Base-by-base conservation (phyloP, 2,113 vertebrate species). In the Tetrax tetrax region DNA sequence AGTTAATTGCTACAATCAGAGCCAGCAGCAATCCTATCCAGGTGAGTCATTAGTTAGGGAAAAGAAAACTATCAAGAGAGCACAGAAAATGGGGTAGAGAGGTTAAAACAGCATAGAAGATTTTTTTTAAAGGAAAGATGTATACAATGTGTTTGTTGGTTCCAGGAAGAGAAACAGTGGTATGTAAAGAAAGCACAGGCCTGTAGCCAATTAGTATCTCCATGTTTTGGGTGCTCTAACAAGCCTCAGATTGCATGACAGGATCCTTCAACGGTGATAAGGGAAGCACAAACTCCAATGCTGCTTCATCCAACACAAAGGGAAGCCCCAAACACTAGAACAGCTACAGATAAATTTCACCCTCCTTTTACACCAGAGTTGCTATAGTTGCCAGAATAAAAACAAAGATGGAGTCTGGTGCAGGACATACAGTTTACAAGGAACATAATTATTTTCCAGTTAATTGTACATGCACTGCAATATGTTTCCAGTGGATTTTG, bases 1-100 rank as follows among this genome's bases (percentile, higher is more conserved):
- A 84, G 60, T 95, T 98, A 98, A 98, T 97, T 96, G 95, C 95
- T 71, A 10, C 95, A 95, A 94, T 85, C 93, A 97, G 94, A 97
- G 95, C 93, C 90, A 63, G 87, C 54, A 22, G 97, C 97, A 96
- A 88, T 88, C 82, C 84, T 77, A 89, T 93, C 96, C 97, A 97
- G 97, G 96, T 96, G 88, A 97, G 86, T 90, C 97, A 96, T 97
- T 97, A 97, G 92, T 75, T 63, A 77, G 76, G 69, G 81, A 81
- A 95, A 94, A 97, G 60, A 65, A 91, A 96, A 59, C 68, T 60
- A 71, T 72, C 77, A 95, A 95, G 93, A 94, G 31, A 29, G 37
- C 75, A 20, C 22, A 64, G 68, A 90, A 94, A 87, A 75, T 7
- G 7, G 8, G 23, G 45, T 35, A 80, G 78, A 83, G 64, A 95